A percentile compares a stretch with the other conserved stretches of the same genome.
Evolutionary conservation across 2,888 invertebrate genomes (phyloP).

Genomic region (Andrena minutula): DNA sequence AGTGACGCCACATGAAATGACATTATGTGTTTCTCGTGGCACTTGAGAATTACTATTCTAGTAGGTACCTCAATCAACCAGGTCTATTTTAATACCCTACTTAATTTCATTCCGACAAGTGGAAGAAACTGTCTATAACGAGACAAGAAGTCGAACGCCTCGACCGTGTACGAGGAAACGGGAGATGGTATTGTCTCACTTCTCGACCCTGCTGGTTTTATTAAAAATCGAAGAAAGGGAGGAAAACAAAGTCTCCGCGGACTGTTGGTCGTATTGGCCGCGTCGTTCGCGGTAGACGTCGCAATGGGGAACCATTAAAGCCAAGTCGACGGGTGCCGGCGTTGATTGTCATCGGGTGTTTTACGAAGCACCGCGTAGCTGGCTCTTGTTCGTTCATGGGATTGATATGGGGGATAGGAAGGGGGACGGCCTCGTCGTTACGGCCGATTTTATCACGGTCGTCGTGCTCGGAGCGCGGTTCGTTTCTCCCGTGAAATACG

Average conservation of each 20-base stretch:
- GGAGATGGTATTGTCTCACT: slow-evolving; percentile 25
- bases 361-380: slow-evolving; percentile 61
- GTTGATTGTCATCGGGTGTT: slow-evolving; percentile 64
- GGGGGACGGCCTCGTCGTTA: slow-evolving; percentile 61
- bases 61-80: no score
- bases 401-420: slow-evolving; percentile 64
- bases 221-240: slow-evolving; percentile 39
- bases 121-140: no score
- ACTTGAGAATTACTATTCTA: no score
- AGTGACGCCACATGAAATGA: no score
- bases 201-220: slow-evolving; percentile 8
- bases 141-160: no score
- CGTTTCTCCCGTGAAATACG: slow-evolving; percentile 73
- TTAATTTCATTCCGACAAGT: no score
- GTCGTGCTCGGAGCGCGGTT: slow-evolving; percentile 64
- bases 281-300: slow-evolving; percentile 44
- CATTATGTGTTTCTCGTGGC: no score
- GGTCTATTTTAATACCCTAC: no score
- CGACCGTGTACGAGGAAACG: not conserved
- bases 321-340: slow-evolving; percentile 54
- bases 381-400: slow-evolving; percentile 65
- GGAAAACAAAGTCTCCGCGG: slow-evolving; percentile 7
- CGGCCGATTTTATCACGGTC: slow-evolving; percentile 71
- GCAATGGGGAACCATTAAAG: slow-evolving; percentile 62
- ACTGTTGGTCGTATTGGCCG: slow-evolving; percentile 7